Conservation (phyloP, 2,113 vertebrate genomes). For the Petrocephalus zakoni region DNA sequence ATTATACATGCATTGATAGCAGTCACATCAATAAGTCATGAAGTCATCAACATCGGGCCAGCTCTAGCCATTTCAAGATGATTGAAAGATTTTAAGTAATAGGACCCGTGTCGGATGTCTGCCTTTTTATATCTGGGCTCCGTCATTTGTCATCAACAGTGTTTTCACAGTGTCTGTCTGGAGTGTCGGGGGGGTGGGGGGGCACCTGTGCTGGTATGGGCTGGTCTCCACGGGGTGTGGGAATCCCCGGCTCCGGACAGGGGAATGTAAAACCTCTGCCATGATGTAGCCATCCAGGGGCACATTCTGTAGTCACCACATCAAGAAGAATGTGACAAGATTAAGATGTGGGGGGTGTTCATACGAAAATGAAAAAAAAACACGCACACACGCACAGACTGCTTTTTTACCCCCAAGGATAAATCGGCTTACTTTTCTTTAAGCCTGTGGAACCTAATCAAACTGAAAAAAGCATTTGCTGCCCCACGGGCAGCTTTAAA, state of each 20-base stretch:
- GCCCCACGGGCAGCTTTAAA: conserved; percentile 37
- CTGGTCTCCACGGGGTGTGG: background rate
- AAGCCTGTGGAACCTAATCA: conserved; percentile 56
- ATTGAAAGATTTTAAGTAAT: conserved; percentile 69
- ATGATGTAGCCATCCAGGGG: background rate
- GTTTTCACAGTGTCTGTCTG: background rate
- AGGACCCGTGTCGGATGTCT: conserved; percentile 46
- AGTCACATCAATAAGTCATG: conserved; percentile 65
- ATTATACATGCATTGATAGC: conserved; percentile 75
- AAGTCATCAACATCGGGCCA: conserved; percentile 56
- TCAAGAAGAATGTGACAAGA: background rate
- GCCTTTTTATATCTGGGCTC: conserved; percentile 47
- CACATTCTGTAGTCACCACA: background rate
- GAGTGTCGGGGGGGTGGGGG: background rate
- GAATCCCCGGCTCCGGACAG: background rate
- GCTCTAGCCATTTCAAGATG: conserved; percentile 56
- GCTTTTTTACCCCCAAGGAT: conserved; percentile 32
- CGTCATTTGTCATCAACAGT: conserved; percentile 5
- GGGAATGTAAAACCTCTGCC: background rate
- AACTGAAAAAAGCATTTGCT: conserved; percentile 52
- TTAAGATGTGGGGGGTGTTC: conserved; percentile 35
- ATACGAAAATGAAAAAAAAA: conserved; percentile 38
- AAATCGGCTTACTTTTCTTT: conserved; percentile 57
- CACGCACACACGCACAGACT: background rate
- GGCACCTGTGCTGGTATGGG: background rate